A percentile compares a stretch with the other conserved stretches of the same genome.
Conservation (phyloP, 2,888 invertebrate species). For the Folsomia manolachei region DNA sequence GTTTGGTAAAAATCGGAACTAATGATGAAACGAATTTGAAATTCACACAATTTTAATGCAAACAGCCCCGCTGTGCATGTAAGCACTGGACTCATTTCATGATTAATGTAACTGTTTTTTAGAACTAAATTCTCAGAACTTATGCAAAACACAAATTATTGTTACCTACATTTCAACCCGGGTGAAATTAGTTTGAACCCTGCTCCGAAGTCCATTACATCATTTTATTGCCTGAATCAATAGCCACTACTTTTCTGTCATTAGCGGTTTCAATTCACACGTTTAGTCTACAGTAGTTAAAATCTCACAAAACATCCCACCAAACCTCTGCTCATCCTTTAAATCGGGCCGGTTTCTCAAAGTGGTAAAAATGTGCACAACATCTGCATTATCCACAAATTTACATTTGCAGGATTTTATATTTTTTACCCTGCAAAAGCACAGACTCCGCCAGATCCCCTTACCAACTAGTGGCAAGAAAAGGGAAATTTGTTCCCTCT, state of each 20-base stretch:
- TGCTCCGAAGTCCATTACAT: background rate
- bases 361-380: background rate
- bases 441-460: background rate
- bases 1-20: background rate
- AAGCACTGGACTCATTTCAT: too few species aligned
- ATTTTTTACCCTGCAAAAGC: too few species aligned
- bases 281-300: background rate
- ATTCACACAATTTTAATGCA: background rate
- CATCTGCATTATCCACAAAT: background rate
- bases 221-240: background rate
- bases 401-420: background rate
- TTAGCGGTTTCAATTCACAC: constrained; percentile 12
- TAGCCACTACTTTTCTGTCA: background rate
- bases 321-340: background rate
- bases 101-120: background rate
- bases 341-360: constrained; percentile 9
- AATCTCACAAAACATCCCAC: background rate
- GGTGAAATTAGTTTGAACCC: background rate
- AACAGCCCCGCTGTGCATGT: too few species aligned
- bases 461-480: background rate
- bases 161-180: background rate
- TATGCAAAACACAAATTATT: background rate
- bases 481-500: background rate
- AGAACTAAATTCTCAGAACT: background rate
- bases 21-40: background rate